Evolutionary conservation across 2,888 invertebrate genomes (phyloP), one percentile per base, ranked within the genome.

Genomic region (Chymomyza amoena): DNA sequence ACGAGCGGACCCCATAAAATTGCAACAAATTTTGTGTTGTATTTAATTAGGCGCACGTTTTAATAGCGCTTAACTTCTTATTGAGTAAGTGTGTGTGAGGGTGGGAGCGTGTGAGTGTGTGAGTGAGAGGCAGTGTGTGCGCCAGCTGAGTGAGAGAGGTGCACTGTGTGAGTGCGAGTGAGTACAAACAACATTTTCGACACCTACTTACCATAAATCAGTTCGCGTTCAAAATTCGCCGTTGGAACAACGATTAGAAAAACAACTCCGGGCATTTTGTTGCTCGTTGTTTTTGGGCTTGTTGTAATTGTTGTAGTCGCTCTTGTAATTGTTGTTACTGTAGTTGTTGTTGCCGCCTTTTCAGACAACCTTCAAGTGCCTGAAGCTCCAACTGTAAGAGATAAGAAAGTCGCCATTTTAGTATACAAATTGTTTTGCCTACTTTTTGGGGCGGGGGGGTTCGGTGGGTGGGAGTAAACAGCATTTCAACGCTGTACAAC

Each of bases 161-260:
- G 4, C 25, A 25, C 4, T 25, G 25, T 25, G 25, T 25, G 25
- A 25, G 13, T 45, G 39, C 6, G 39, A 6, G 39, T 45, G 39
- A 45, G 39, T 45, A 13, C 13, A 28, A 28, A 28, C 3, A 32
- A 7, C 7, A 2, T n/a, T n/a, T n/a, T 57, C 6, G 1, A 18
- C 52, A 32, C 20, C 66, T 68, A 85, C 91, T 87, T 86, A 92
- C 92, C 91, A 81, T 89, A 89, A 79, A 89, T 78, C 77, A 92
- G 81, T 80, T 91, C 92, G 83, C 94, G 94, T 90, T 95, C 95
- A 82, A 94, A 94, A 88, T 93, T 94, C 67, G 94, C 93, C 70
- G 95, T 94, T 9, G 95, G 95, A 80, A 95, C 94, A 84, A 94
- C 94, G 71, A 95, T 93, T 68, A 95, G 90, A 87, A 95, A 95